phyloP scores from a whole-genome alignment of 1,140 invertebrate genomes.

The Leptinotarsa texana region DNA sequence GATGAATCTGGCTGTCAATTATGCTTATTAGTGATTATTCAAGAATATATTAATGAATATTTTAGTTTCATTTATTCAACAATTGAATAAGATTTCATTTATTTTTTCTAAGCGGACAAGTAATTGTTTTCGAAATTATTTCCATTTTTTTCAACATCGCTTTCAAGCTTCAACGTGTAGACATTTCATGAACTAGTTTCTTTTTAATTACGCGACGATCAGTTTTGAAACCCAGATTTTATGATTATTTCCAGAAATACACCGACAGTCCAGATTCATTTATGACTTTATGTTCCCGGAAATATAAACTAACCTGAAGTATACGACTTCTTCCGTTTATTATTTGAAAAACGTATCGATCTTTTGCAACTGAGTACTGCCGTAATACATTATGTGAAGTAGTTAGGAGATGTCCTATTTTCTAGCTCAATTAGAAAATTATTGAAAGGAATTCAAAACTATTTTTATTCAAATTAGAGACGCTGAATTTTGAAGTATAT shows the following conservation, averaged over 20 bases:
- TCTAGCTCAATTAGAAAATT: no score
- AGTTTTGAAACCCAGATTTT: not conserved
- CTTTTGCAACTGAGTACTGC: not conserved
- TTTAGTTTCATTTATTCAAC: not conserved
- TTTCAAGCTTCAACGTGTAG: not conserved
- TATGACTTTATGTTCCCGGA: slow-evolving; percentile 19
- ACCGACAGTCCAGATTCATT: slow-evolving; percentile 3
- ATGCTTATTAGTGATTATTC: not conserved
- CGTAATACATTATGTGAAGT: not conserved
- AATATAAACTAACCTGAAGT: slow-evolving; percentile 15
- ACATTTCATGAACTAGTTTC: not conserved
- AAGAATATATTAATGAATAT: not conserved
- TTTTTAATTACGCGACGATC: not conserved
- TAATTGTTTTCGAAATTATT: not conserved
- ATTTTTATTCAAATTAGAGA: no score
- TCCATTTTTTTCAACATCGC: not conserved
- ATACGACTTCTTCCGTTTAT: slow-evolving; percentile 9
- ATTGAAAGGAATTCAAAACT: no score
- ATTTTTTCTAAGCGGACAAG: not conserved
- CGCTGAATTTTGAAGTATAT: no score
- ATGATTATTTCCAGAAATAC: slow-evolving; percentile 10
- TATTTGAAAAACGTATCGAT: not conserved
- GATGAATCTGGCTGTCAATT: no score
- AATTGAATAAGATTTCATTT: not conserved
- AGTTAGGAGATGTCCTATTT: no score